Conservation (phyloP, 2,113 vertebrate species). For the Sturnus vulgaris region DNA sequence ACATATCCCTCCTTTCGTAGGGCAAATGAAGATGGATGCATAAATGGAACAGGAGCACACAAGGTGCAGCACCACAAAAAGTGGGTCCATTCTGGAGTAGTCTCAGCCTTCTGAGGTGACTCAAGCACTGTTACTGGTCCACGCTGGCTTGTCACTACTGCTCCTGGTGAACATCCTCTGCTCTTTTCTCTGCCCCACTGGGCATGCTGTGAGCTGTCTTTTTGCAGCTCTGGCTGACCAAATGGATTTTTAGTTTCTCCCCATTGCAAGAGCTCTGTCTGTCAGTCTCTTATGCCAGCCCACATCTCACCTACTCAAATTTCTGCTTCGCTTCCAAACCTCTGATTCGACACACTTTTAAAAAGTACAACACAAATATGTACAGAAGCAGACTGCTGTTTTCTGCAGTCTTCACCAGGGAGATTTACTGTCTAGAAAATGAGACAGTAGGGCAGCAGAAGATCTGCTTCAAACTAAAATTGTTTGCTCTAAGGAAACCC, state of each 20-base stretch:
- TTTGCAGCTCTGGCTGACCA: not conserved
- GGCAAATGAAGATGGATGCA: not conserved
- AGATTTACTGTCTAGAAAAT: not conserved
- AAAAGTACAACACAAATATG: not conserved
- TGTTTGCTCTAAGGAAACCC: not conserved
- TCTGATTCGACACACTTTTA: not conserved
- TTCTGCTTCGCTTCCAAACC: not conserved
- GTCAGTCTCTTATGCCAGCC: not conserved
- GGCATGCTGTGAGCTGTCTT: not conserved
- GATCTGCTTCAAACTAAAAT: not conserved
- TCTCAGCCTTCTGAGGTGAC: not conserved
- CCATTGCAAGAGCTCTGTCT: not conserved
- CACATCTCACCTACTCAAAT: fast-evolving
- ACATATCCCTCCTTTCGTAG: not conserved
- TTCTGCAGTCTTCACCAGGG: not conserved
- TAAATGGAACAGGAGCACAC: not conserved
- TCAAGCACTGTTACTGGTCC: not conserved
- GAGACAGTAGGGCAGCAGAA: not conserved
- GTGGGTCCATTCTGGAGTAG: not conserved
- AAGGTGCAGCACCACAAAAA: not conserved
- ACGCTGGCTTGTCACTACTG: not conserved
- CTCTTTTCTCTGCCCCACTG: not conserved
- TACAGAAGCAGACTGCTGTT: not conserved
- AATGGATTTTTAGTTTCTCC: not conserved
- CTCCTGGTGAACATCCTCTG: not conserved